phyloP scores from a whole-genome alignment of 2,797 vertebrate species.

The Dendrocincla tyrannina region DNA sequence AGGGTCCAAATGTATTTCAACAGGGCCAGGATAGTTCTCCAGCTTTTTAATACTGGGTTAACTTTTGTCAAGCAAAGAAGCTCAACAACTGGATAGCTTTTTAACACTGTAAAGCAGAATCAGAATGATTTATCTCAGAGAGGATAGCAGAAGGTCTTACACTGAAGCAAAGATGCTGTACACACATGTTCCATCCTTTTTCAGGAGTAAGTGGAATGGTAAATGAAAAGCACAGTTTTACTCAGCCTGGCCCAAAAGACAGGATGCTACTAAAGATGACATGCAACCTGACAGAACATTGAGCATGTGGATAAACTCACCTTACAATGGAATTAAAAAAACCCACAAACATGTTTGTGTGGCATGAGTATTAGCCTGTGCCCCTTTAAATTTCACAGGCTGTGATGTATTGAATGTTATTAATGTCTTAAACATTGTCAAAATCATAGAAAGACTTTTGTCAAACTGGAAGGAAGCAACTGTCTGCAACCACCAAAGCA shows the following conservation, averaged over 20 bases:
- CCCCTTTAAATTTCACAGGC: background rate
- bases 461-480: too few relatives aligned
- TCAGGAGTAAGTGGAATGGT: background rate
- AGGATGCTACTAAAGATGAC: background rate
- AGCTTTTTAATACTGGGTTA: background rate
- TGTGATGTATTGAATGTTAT: too few relatives aligned
- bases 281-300: background rate
- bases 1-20: background rate
- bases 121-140: background rate
- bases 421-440: too few relatives aligned
- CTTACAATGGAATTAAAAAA: background rate
- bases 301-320: background rate
- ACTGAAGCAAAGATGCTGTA: background rate
- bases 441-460: too few relatives aligned
- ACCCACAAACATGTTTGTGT: background rate
- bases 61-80: background rate
- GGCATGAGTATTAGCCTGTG: background rate
- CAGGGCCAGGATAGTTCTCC: background rate
- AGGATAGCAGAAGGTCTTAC: background rate
- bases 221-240: background rate
- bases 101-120: background rate
- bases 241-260: background rate
- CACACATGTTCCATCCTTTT: accelerated
- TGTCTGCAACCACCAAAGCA: too few relatives aligned
- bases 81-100: background rate